Evolutionary conservation across 2,797 vertebrate species (phyloP).

Genomic region (Centroberyx gerrardi): DNA sequence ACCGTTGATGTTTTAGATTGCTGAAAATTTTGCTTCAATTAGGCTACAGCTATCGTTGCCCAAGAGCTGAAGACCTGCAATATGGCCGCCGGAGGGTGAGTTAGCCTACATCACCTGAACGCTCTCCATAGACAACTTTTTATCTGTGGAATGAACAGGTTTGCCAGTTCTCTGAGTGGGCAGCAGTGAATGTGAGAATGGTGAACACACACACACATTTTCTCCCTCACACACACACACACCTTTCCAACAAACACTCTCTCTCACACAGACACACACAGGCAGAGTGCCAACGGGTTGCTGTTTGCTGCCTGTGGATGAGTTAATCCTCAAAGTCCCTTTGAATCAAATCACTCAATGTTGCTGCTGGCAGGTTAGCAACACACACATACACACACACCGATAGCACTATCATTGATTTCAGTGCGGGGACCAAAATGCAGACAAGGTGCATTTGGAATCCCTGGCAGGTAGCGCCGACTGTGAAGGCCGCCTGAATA

Average conservation of each 20-base stretch:
- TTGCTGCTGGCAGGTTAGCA: conserved; percentile 60
- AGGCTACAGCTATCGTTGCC: no score
- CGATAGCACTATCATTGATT: conserved; percentile 68
- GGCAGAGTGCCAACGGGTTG: conserved; percentile 57
- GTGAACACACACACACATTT: background rate
- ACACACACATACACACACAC: conserved; percentile 22
- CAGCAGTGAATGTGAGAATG: conserved; percentile 18
- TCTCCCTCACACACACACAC: conserved; percentile 14
- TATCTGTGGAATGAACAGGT: conserved; percentile 1
- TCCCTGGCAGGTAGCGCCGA: conserved; percentile 44
- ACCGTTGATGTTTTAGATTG: no score
- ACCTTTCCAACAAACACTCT: conserved; percentile 10
- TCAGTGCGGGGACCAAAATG: conserved; percentile 52
- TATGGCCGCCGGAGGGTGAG: no score
- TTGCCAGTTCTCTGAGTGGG: conserved; percentile 7
- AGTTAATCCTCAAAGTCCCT: conserved; percentile 74
- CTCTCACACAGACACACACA: conserved; percentile 6
- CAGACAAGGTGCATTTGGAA: conserved; percentile 62
- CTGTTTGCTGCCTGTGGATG: conserved; percentile 66
- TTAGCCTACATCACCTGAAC: no score
- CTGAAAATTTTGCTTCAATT: no score
- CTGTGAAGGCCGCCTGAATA: conserved; percentile 69
- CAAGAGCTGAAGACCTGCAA: no score
- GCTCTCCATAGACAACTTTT: background rate
- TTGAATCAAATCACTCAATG: conserved; percentile 78